Conservation (phyloP, 1,140 invertebrate genomes). For the Acyrthosiphon pisum region DNA sequence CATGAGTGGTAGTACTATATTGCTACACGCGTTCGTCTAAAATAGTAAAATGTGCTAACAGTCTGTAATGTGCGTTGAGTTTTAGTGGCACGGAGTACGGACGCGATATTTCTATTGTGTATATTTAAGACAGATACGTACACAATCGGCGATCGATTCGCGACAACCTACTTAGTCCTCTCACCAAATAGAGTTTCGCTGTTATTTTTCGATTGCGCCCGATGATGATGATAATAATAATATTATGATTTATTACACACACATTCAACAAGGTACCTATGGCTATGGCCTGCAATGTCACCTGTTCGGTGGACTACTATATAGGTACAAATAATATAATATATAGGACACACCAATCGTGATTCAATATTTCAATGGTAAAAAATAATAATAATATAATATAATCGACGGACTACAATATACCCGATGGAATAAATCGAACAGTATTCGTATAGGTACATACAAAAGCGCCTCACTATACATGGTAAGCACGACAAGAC, state of each 20-base stretch:
- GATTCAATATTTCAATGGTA: background rate
- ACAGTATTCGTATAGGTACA: background rate
- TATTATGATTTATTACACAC: background rate
- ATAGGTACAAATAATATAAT: background rate
- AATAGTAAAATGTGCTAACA: background rate
- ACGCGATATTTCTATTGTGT: background rate
- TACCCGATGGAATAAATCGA: background rate
- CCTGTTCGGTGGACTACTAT: background rate
- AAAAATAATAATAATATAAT: background rate
- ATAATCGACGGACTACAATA: background rate
- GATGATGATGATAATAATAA: background rate
- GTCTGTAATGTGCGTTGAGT: background rate
- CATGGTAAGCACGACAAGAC: background rate
- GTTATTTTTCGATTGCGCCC: background rate
- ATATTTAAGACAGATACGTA: background rate
- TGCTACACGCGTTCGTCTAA: background rate
- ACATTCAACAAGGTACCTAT: background rate
- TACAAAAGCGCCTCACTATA: too few species aligned
- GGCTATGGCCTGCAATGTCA: background rate
- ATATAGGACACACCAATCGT: background rate
- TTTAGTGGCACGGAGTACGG: background rate
- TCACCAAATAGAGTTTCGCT: background rate
- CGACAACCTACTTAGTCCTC: constrained; percentile 6
- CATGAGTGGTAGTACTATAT: background rate
- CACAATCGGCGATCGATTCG: background rate